These are phyloP conservation scores for Caenorhabditis zanzibari DNA, from an alignment of 2,888 invertebrate species.

Conservation along the genomic window DNA sequence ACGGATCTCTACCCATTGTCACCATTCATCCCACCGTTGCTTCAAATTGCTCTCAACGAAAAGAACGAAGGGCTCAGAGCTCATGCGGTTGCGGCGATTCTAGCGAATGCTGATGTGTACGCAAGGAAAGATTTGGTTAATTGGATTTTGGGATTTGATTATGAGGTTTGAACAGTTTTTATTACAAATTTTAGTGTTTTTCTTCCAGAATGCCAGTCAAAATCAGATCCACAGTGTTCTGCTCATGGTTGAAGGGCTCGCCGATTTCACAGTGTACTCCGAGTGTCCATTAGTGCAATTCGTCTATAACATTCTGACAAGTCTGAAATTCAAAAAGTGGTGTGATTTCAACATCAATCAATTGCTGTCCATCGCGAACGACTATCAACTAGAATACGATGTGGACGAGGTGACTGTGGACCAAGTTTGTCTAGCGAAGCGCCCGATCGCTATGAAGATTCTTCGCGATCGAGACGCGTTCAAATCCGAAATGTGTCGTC, in stretches of 20 bases:
- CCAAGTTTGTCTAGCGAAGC: constrained; percentile 34
- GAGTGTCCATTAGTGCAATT: not conserved
- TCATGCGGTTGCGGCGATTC: constrained; percentile 74
- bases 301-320: not conserved
- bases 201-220: constrained; percentile 23
- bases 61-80: constrained; percentile 72
- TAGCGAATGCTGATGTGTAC: constrained; percentile 70
- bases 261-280: not conserved
- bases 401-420: constrained; percentile 41
- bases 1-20: constrained; percentile 51
- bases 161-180: not conserved
- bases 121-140: constrained; percentile 34
- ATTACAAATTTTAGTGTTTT: no score
- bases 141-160: constrained; percentile 46
- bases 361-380: constrained; percentile 40
- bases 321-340: constrained; percentile 15
- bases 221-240: constrained; percentile 59
- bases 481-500: constrained; percentile 53
- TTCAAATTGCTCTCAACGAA: constrained; percentile 65
- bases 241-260: constrained; percentile 47
- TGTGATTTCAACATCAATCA: constrained; percentile 54
- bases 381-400: constrained; percentile 33
- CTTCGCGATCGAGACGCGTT: constrained; percentile 42
- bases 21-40: constrained; percentile 63
- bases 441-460: constrained; percentile 45